phyloP scores from a whole-genome alignment of 2,113 vertebrate species.

The Sturnus vulgaris region DNA sequence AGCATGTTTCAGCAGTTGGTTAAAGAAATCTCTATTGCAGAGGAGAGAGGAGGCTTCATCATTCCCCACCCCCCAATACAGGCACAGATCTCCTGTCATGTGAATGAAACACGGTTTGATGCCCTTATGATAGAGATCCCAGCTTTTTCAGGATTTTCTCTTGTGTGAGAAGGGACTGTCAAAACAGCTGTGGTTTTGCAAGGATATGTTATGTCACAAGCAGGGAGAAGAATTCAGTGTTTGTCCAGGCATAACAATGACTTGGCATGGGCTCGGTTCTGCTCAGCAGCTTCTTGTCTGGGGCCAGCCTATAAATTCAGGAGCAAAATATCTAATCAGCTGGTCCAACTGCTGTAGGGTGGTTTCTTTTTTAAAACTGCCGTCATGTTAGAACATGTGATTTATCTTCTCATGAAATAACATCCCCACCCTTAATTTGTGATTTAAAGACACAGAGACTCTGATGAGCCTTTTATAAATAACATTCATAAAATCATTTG shows the following conservation, averaged over 20 bases:
- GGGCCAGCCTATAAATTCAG: neutral
- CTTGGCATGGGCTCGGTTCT: neutral
- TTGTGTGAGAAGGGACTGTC: neutral
- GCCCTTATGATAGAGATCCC: neutral
- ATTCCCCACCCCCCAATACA: neutral
- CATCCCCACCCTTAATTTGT: constrained; percentile 8
- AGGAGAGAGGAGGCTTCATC: neutral
- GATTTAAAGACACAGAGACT: neutral
- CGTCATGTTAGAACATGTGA: constrained; percentile 28
- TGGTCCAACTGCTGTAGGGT: neutral
- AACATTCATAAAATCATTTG: neutral
- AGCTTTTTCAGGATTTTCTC: neutral
- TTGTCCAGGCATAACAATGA: constrained; percentile 35
- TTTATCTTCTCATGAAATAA: constrained; percentile 29
- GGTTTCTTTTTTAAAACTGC: constrained; percentile 43
- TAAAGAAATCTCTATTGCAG: neutral
- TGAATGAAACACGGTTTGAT: neutral
- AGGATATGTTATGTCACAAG: neutral
- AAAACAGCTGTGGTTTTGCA: neutral
- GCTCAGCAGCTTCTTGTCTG: constrained; percentile 1
- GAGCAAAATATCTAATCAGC: constrained; percentile 21
- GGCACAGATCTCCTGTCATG: neutral
- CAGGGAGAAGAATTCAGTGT: neutral
- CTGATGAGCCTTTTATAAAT: neutral
- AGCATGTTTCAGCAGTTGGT: neutral